Base-by-base conservation (phyloP, 2,888 invertebrate genomes). In the Notodonta ziczac region DNA sequence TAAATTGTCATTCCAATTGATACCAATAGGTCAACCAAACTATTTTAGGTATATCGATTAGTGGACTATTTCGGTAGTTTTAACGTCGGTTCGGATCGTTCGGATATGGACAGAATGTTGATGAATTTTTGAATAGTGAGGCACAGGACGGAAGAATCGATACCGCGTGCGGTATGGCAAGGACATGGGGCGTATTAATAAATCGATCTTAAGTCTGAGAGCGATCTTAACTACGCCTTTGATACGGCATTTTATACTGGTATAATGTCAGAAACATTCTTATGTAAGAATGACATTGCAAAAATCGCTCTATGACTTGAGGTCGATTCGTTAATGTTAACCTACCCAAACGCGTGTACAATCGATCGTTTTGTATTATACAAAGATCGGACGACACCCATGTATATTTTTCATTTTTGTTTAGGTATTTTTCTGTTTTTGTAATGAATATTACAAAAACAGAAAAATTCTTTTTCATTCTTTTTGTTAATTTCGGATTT, bases 111-210 rank as follows among this genome's bases (percentile, higher is more conserved):
- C 86, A 87, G 79, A 74, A 77, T 82, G 88, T 81, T 81, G 82
- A 89, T 93, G 87, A 91, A 90, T 91, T 87, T 91, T 91, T 91
- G 86, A 92, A 89, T 86, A 88, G 86, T 85, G 82, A 83, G 85
- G 85, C 86, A 83, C 82, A 87, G 92, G 91, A 92, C 92, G 91
- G 91, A 91, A 81, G 80, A 88, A 91, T 93, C 91, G 83, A 92
- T 93, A 92, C 83, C 81, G 80, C 74, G 70, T 66, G 72, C 81
- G 78, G 82, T 76, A 84, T 81, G 85, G 85, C 83, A 84, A 85
- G 85, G 84, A 85, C 84, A 87, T 68, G 24, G 24, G 24, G 1
- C 24, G 24, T 24, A 2, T 24, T 24, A 24, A 24, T 24, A 24
- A 24, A 24, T 24, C 24, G 24, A 24, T 24, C 24, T 24, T 24